Base-by-base conservation (phyloP, 2,113 vertebrate species). In the Syngnathoides biaculeatus region DNA sequence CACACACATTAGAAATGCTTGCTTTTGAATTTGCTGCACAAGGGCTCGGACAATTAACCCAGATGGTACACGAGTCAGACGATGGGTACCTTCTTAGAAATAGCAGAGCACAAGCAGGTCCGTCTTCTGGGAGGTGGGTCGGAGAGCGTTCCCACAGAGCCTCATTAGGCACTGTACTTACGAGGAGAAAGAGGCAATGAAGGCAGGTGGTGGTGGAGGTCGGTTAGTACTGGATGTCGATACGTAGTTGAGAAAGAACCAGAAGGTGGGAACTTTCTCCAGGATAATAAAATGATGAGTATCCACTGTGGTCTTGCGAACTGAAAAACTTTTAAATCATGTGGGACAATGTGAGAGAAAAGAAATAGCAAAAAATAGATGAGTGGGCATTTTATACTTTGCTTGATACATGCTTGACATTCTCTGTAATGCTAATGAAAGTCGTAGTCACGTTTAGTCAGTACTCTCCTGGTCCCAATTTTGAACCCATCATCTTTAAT, bases 81-180 rank as follows among this genome's bases (percentile, higher is more conserved):
- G 52, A 70, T 78, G 73, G 47, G 42, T 77, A 80, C 82, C 80
- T 79, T 68, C 67, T 73, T 39, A 48, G 76, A 72, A 73, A 78
- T 57, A 65, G 71, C 67, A 72, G 68, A 77, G 45, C 72, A 68
- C 2, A 71, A 81, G 55, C 75, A 55, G 79, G 79, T 82, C 74
- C 67, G 66, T 72, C 73, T 77, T 80, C 64, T 58, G 72, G 79
- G 77, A 73, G 45, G 59, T 1, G 72, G 70, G 75, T 64, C 73
- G 39, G 67, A 62, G 75, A 85, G 64, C 74, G 75, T 78, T 87
- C 84, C 85, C 88, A 85, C 70, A 0, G 86, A 82, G 88, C 81
- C 87, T 90, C 81, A 89, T 92, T 90, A 90, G 65, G 78, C 78
- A 73, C 74, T 78, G 68, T 72, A 75, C 75, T 70, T 77, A 72